These are phyloP conservation scores for Habropoda laboriosa DNA, from an alignment of 1,140 invertebrate species.

Conservation along the genomic window DNA sequence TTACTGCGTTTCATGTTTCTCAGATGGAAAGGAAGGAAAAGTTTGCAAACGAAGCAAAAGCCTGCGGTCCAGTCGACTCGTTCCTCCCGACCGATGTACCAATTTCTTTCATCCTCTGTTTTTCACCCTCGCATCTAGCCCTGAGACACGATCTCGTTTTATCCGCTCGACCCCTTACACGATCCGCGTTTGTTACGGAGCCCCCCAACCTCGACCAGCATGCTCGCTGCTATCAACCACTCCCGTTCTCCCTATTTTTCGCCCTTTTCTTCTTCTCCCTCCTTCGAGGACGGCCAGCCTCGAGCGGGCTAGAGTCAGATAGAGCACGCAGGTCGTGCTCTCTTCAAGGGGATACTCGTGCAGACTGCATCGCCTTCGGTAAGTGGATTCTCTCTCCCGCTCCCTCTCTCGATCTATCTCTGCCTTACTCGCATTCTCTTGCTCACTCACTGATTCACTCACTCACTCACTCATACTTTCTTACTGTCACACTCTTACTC, in stretches of 20 bases:
- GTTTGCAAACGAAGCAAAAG: not conserved
- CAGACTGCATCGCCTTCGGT: conserved; percentile 44
- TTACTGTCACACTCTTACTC: no score
- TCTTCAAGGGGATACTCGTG: conserved; percentile 55
- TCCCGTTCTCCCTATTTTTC: conserved; percentile 10
- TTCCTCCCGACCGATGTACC: conserved; percentile 76
- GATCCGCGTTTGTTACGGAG: conserved; percentile 77
- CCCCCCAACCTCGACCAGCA: conserved; percentile 32
- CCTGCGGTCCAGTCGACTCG: conserved; percentile 49
- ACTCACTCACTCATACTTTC: no score
- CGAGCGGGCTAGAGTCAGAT: conserved; percentile 65
- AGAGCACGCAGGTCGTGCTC: conserved; percentile 64
- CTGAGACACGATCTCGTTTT: conserved; percentile 80
- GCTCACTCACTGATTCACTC: no score
- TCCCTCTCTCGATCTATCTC: not conserved
- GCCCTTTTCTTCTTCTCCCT: conserved; percentile 41
- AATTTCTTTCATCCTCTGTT: conserved; percentile 76
- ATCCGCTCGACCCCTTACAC: conserved; percentile 78
- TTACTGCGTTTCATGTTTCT: not conserved
- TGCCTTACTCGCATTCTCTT: no score
- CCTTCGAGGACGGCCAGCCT: conserved; percentile 59
- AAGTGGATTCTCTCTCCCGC: conserved; percentile 58
- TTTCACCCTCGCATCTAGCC: conserved; percentile 58
- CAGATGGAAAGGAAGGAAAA: not conserved
- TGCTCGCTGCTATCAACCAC: conserved; percentile 39